phyloP scores from a whole-genome alignment of 2,888 invertebrate genomes.

The Megamerina dolium region DNA sequence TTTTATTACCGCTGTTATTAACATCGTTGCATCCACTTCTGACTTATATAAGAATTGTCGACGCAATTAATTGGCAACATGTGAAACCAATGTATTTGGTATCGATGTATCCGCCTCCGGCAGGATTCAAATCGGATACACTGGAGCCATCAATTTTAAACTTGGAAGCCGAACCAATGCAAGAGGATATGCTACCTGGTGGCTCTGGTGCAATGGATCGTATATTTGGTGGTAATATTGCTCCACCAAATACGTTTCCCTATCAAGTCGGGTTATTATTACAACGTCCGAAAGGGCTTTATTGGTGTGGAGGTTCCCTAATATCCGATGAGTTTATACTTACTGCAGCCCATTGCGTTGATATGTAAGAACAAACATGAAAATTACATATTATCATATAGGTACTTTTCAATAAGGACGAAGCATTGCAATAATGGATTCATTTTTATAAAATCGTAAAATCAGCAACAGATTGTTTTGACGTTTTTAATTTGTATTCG shows the following conservation, averaged over 20 bases:
- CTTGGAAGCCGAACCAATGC: conserved; percentile 38
- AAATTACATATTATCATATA: conserved; percentile 1
- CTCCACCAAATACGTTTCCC: conserved; percentile 38
- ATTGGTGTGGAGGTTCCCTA: conserved; percentile 46
- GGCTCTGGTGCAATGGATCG: conserved; percentile 43
- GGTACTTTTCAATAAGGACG: conserved; percentile 2
- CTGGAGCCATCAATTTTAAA: conserved; percentile 29
- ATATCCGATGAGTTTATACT: conserved; percentile 42
- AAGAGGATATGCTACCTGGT: conserved; percentile 35
- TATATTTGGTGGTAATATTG: conserved; percentile 44
- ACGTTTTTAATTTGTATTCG: no score
- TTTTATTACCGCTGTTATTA: no score
- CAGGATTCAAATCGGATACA: conserved; percentile 22
- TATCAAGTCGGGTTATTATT: conserved; percentile 44
- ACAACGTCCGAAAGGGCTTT: conserved; percentile 41
- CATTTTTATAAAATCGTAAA: no score
- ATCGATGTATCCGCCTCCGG: conserved; percentile 37
- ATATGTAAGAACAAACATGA: conserved; percentile 43
- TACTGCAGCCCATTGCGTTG: conserved; percentile 47
- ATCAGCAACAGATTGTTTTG: no score
- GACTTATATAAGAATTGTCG: conserved; percentile 2
- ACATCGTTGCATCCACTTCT: no score
- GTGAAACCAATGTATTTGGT: conserved; percentile 47
- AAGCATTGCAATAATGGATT: no score
- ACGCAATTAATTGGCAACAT: conserved; percentile 40